Evolutionary conservation across 2,888 invertebrate species (phyloP), one percentile per base, ranked within the genome.

Genomic region (Empis livida): DNA sequence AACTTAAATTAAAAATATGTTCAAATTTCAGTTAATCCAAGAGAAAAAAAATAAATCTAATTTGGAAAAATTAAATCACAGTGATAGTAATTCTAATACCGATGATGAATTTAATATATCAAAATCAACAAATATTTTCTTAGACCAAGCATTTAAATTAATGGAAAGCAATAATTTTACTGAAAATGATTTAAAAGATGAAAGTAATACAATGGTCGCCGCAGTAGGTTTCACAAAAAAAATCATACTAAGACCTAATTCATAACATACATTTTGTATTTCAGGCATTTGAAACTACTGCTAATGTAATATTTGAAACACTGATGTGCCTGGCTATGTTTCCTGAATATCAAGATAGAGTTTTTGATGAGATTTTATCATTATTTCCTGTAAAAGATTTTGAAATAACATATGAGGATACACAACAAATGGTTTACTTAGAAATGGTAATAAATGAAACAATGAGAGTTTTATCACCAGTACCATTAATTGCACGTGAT

Each of bases 391-490:
- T 59, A 1, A 54, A 48, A 47, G 37, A 61, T 31, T 54, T 56
- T 11, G 59, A 60, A 9, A 56, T 67, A 0, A 56, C 54, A 11
- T 61, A 61, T 13, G 58, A 55, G 15, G 59, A 63, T 31, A 57
- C 55, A 1, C 60, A 63, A 44, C 54, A 64, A 46, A 61, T 67
- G 60, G 54, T 56, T 4, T 67, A 64, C 43, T 53, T 64, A 49
- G 67, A 67, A 35, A 56, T 64, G 49, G 56, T 67, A 4, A 48
- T 67, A 0, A 65, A 65, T 42, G 68, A 67, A 46, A 54, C 64
- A 0, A 61, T 68, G 62, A 55, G 67, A 9, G 49, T 67, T 0
- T 56, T 67, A 46, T 55, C 67, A 0, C 63, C 64, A 0, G 64
- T 63, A 6, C 68, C 67, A 5, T 40, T 64, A 1, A 58, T 68